Evolutionary conservation across 2,797 vertebrate genomes (phyloP).

Genomic region (Eurystomus glaucurus): DNA sequence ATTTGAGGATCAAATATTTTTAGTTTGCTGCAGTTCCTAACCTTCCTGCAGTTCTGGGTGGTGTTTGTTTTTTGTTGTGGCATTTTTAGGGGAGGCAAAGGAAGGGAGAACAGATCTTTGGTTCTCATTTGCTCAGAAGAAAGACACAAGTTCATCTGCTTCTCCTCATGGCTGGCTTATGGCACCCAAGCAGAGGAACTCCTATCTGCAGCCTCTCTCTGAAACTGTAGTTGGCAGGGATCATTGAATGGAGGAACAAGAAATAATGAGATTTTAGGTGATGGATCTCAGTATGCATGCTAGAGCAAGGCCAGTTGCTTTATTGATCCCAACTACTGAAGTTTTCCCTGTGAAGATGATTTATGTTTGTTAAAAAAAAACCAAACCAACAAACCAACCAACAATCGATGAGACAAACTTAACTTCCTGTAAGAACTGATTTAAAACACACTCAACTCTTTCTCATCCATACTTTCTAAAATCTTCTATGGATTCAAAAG

Average conservation of each 20-base stretch:
- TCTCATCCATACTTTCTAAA: background rate
- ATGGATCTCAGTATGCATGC: background rate
- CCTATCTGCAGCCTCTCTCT: background rate
- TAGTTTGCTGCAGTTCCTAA: background rate
- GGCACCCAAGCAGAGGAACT: background rate
- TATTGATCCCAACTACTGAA: conserved; percentile 27
- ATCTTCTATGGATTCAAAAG: background rate
- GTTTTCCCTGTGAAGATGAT: conserved; percentile 35
- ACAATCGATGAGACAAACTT: background rate
- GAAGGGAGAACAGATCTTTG: background rate
- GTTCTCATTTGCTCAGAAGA: background rate
- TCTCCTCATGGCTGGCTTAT: background rate
- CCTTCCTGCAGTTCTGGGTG: background rate
- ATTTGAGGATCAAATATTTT: background rate
- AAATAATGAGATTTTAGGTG: conserved; percentile 12
- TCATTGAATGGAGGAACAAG: background rate
- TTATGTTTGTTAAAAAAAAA: conserved; percentile 30
- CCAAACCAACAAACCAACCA: background rate
- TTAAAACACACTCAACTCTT: conserved; percentile 3
- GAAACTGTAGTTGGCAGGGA: background rate
- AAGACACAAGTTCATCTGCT: background rate
- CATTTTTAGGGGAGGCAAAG: fast-evolving
- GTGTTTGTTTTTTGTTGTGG: background rate
- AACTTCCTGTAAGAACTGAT: conserved; percentile 5
- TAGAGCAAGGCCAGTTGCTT: background rate